A percentile compares a stretch with the other conserved stretches of the same genome.
Evolutionary conservation across 2,888 invertebrate species (phyloP).

Genomic region (Lacanobia oleracea): DNA sequence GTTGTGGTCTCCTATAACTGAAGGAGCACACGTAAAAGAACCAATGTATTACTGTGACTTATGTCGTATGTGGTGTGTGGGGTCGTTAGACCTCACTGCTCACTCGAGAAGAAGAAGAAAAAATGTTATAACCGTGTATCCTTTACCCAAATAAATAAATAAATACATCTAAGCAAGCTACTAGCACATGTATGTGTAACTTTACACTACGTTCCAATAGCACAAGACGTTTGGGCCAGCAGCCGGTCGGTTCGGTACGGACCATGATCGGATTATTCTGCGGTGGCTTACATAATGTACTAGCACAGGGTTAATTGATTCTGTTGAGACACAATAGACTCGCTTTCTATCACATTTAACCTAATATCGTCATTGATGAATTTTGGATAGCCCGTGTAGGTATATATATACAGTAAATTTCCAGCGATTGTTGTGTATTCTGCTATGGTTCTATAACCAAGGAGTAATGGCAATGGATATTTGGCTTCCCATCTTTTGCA

Average conservation of each 20-base stretch:
- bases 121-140: no score
- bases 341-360: constrained; percentile 36
- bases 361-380: constrained; percentile 13
- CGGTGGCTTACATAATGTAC: constrained; percentile 60
- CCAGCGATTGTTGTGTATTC: background rate
- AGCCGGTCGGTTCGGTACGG: constrained; percentile 10
- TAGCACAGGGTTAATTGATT: constrained; percentile 55
- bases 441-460: background rate
- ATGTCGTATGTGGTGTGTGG: no score
- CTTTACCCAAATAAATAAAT: no score
- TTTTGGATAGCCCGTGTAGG: constrained; percentile 1
- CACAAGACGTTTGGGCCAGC: constrained; percentile 7
- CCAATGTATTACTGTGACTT: no score
- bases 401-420: no score
- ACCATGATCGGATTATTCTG: constrained; percentile 51
- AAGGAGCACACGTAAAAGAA: no score
- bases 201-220: constrained; percentile 27
- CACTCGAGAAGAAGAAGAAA: no score
- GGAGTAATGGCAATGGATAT: no score
- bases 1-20: no score
- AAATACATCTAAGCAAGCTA: background rate
- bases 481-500: no score
- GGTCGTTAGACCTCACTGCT: no score
- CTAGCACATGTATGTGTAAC: background rate
- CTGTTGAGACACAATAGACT: constrained; percentile 46